Evolutionary conservation across 2,888 invertebrate genomes (phyloP).

Genomic region (Chaetogeoica ovagalla): DNA sequence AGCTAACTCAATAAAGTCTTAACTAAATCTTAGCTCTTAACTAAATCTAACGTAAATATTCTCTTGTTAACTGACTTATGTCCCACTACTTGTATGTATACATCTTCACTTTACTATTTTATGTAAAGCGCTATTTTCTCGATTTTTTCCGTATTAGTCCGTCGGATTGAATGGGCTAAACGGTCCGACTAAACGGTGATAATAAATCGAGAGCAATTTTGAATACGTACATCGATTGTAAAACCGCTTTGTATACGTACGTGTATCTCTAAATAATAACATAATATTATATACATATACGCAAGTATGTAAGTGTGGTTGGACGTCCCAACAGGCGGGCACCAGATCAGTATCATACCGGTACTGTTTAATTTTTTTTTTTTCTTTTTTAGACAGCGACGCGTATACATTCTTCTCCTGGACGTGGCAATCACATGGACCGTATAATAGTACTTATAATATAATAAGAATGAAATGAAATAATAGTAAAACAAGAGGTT

Average conservation of each 20-base stretch:
- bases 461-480: constrained; percentile 11
- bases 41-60: no score
- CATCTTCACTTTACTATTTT: no score
- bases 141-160: not conserved
- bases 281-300: not conserved
- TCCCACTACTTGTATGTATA: no score
- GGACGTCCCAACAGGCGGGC: constrained; percentile 42
- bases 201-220: constrained; percentile 31
- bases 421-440: constrained; percentile 19
- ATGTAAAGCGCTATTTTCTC: no score
- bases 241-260: not conserved
- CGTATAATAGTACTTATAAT: not conserved
- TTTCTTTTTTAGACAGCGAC: not conserved
- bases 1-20: no score
- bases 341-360: constrained; percentile 31
- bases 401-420: not conserved
- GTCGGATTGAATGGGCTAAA: not conserved
- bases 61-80: no score
- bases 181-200: constrained; percentile 6
- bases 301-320: not conserved
- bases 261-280: not conserved
- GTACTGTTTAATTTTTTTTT: constrained; percentile 14
- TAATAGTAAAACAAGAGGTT: constrained; percentile 33
- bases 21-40: no score
- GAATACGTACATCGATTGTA: not conserved